Percentiles rank a stretch among this genome's conserved stretches.
Conservation (phyloP, 1,140 invertebrate species). For the Telenomus remus region DNA sequence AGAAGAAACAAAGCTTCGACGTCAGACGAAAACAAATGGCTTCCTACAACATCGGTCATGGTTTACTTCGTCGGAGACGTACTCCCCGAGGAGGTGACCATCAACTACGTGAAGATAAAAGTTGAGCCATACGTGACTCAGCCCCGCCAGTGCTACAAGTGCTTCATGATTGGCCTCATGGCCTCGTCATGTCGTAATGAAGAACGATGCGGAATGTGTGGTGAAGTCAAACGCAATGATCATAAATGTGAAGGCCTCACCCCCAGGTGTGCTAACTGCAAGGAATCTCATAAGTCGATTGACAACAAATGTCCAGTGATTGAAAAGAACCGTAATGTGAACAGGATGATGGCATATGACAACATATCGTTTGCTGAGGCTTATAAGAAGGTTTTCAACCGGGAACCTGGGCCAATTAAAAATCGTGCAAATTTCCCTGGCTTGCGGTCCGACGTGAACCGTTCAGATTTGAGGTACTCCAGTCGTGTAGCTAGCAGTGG, state of each 20-base stretch:
- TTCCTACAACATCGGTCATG: conserved; percentile 20
- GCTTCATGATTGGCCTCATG: neutral
- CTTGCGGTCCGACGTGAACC: neutral
- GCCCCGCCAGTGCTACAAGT: conserved; percentile 31
- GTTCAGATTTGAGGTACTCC: neutral
- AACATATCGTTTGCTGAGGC: conserved; percentile 34
- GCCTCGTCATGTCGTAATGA: conserved; percentile 10
- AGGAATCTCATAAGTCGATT: conserved; percentile 23
- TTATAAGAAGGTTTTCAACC: conserved; percentile 2
- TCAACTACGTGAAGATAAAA: conserved; percentile 15
- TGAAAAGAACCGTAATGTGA: conserved; percentile 10
- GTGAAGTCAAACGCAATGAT: conserved; percentile 13
- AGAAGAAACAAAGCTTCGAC: conserved; percentile 14
- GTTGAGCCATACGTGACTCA: conserved; percentile 26
- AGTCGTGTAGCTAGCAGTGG: neutral
- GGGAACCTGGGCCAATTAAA: neutral
- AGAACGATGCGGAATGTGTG: conserved; percentile 21
- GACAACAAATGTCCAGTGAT: conserved; percentile 6
- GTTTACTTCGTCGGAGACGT: conserved; percentile 13
- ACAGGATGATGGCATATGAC: conserved; percentile 31
- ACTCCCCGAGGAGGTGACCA: conserved; percentile 12
- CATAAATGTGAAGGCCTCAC: neutral
- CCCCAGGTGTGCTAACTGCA: conserved; percentile 34
- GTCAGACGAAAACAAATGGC: conserved; percentile 16
- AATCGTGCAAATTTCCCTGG: neutral